These are phyloP conservation scores for Thripadectes ignobilis DNA, from an alignment of 2,797 vertebrate genomes.

Conservation along the genomic window DNA sequence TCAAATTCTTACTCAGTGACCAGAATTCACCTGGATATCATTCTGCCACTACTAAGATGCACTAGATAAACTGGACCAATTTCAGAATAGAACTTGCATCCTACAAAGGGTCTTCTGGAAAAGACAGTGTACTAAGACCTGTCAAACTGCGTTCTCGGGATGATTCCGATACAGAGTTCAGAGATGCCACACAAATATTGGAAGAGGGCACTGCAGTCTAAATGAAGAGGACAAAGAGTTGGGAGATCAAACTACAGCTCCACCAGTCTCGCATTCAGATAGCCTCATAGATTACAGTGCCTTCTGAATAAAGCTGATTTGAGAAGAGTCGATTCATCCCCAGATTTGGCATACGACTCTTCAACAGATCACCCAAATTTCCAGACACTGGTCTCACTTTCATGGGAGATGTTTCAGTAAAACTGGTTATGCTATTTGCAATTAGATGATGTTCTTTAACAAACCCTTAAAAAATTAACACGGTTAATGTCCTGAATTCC, in stretches of 20 bases:
- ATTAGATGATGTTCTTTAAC: not conserved
- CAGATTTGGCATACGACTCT: not conserved
- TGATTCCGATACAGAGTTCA: not conserved
- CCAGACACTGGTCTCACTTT: not conserved
- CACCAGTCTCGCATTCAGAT: not conserved
- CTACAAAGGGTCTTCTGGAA: not conserved
- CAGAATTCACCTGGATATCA: not conserved
- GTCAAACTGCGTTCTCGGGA: not conserved
- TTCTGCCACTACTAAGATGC: not conserved
- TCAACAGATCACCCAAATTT: not conserved
- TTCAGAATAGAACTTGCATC: not conserved
- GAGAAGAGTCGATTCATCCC: not conserved
- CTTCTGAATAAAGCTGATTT: not conserved
- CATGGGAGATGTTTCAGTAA: not conserved
- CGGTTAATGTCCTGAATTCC: not conserved
- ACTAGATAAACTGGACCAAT: not conserved
- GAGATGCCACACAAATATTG: not conserved
- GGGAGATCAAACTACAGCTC: not conserved
- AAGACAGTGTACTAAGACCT: not conserved
- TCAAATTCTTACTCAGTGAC: not conserved
- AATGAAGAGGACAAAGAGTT: not conserved
- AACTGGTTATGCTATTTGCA: not conserved
- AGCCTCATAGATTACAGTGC: not conserved
- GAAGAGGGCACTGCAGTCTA: not conserved
- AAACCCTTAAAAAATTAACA: not conserved